Percentiles rank a stretch among this genome's conserved stretches.
Conservation (phyloP, 1,140 invertebrate genomes). For the Drosophila parabipectinata region DNA sequence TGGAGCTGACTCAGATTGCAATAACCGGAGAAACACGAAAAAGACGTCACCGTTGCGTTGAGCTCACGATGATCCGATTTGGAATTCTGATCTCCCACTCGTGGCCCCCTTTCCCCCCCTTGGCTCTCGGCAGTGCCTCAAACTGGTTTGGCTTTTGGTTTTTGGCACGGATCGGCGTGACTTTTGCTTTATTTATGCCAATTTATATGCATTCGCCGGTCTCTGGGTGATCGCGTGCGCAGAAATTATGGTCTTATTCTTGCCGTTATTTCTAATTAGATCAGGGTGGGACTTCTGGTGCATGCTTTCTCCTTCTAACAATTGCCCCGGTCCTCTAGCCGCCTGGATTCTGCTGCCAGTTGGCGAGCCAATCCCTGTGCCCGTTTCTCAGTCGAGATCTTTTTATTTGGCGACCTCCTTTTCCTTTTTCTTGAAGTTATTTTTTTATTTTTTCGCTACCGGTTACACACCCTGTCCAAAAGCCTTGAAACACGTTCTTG, state of each 20-base stretch:
- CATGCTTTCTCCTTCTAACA: slow-evolving; percentile 5
- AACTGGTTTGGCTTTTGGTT: slow-evolving; percentile 38
- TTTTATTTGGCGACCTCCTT: slow-evolving; percentile 66
- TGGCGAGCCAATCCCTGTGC: slow-evolving; percentile 53
- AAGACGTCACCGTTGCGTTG: slow-evolving; percentile 24
- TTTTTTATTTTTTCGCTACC: slow-evolving; percentile 26
- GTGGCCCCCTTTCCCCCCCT: background rate
- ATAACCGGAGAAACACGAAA: slow-evolving; percentile 4
- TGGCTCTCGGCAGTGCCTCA: background rate
- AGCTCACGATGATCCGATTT: slow-evolving; percentile 41
- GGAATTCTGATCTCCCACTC: slow-evolving; percentile 25
- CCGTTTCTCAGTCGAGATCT: slow-evolving; percentile 20
- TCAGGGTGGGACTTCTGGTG: slow-evolving; percentile 45
- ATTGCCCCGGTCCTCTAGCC: background rate
- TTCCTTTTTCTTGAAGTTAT: slow-evolving; percentile 53
- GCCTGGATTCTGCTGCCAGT: background rate
- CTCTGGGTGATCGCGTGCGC: slow-evolving; percentile 55
- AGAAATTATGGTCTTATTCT: slow-evolving; percentile 34
- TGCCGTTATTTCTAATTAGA: slow-evolving; percentile 65
- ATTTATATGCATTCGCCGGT: slow-evolving; percentile 56
- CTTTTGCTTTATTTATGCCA: slow-evolving; percentile 48
- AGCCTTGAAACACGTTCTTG: slow-evolving; percentile 77
- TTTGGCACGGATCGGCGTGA: slow-evolving; percentile 38
- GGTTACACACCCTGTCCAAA: slow-evolving; percentile 54
- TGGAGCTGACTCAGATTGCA: slow-evolving; percentile 31